Conservation (phyloP, 1,140 invertebrate genomes). For the Conus betulinus region DNA sequence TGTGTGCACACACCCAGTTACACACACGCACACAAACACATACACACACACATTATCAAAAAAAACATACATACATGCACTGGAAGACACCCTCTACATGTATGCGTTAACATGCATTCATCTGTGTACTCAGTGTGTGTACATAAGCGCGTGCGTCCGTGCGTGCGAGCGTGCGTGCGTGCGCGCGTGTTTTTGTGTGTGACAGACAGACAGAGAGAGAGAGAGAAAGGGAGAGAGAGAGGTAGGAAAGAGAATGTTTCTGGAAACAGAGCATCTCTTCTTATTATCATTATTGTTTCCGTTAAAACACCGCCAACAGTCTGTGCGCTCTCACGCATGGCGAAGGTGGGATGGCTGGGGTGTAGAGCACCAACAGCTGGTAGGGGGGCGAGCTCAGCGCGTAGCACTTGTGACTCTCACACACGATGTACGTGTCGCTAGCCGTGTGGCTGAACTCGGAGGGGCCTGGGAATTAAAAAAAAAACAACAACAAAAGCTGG, state of each 20-base stretch:
- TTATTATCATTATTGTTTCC: background rate
- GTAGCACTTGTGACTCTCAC: constrained; percentile 90
- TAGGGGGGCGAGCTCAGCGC: constrained; percentile 63
- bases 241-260: too few species aligned
- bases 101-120: too few species aligned
- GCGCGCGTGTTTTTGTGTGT: background rate
- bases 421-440: constrained; percentile 87
- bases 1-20: too few species aligned
- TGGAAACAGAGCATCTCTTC: background rate
- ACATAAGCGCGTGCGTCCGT: background rate
- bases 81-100: too few species aligned
- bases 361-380: constrained; percentile 72
- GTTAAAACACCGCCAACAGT: background rate
- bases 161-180: constrained; percentile 1
- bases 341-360: constrained; percentile 69
- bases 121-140: too few species aligned
- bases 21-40: too few species aligned
- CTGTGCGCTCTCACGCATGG: constrained; percentile 67
- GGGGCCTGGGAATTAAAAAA: constrained; percentile 53
- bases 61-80: too few species aligned
- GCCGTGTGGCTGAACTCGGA: constrained; percentile 69
- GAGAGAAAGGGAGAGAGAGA: background rate
- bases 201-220: too few species aligned
- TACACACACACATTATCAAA: too few species aligned
- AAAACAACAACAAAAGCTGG: background rate